Evolutionary conservation across 2,888 invertebrate genomes (phyloP), one percentile per base, ranked within the genome.

Genomic region (Seira musarum): DNA sequence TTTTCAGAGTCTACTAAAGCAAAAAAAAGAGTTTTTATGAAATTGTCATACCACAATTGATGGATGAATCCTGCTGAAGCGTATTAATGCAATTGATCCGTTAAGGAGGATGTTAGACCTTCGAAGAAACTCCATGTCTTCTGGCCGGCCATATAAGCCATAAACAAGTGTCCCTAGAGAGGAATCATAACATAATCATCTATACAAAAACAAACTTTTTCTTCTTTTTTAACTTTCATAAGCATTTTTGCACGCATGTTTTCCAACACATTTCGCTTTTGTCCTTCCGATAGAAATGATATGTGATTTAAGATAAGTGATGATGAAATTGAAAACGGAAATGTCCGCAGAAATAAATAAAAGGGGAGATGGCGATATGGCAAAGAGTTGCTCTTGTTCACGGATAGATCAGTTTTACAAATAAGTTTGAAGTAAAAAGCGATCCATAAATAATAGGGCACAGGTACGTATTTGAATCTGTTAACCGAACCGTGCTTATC

Each of bases 91-190:
- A 67, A 87, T 82, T 46, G 87, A 85, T 74, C 85, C 84, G 81
- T 86, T 84, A 69, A 86, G 72, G 24, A 72, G 65, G 40, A 85
- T 77, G 77, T 79, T 76, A 49, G 81, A 80, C 25, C 66, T 83
- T 30, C 74, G 81, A 65, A 87, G 82, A 78, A 84, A 82, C 64
- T 85, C 80, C 65, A 83, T 79, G 76, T 87, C 87, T 73, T 86
- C 81, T 60, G 73, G 57, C 46, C 83, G 79, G 61, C 87, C 87
- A 79, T 84, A 87, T 77, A 84, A 83, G 69, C 83, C 85, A 83
- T 87, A 87, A 84, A 87, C 83, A 83, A 87, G 85, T 63, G 85
- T 86, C 83, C 85, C 87, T 87, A 78, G 40, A 64, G 83, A 73
- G 76, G 35, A 74, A 65, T 74, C 30, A 30, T 30, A 30, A 30